Conservation (phyloP, 2,797 vertebrate genomes). For the Brotula barbata region DNA sequence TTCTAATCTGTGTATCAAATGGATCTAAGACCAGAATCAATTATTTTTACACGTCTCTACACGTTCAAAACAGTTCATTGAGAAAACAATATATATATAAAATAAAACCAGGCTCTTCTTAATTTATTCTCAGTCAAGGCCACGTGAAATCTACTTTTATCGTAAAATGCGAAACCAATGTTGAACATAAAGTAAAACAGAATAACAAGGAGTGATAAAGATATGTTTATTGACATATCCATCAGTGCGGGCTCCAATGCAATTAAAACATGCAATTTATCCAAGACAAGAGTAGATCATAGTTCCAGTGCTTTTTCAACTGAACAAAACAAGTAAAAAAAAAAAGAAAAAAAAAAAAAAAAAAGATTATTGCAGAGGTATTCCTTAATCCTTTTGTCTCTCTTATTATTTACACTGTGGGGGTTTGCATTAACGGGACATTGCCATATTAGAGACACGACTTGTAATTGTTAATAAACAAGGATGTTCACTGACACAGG, state of each 20-base stretch:
- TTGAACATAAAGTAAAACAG: conserved; percentile 10
- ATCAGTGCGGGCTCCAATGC: conserved; percentile 98
- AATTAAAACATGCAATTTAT: conserved; percentile 95
- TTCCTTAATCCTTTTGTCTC: conserved; percentile 81
- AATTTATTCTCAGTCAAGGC: too few species aligned
- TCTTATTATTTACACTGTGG: conserved; percentile 74
- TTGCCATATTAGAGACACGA: conserved; percentile 52
- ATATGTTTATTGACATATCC: conserved; percentile 99
- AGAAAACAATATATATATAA: too few species aligned
- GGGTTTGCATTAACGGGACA: conserved; percentile 67
- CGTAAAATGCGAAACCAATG: too few species aligned
- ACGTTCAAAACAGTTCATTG: too few species aligned
- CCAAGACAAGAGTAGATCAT: conserved; percentile 88
- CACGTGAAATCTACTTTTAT: too few species aligned
- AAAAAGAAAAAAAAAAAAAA: conserved; percentile 83
- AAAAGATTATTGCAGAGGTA: conserved; percentile 91
- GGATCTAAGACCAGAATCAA: too few species aligned
- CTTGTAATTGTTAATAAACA: conserved; percentile 43
- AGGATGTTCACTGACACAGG: conserved; percentile 51
- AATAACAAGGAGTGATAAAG: conserved; percentile 78
- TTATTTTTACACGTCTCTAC: too few species aligned
- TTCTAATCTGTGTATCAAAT: too few species aligned
- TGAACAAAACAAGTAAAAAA: conserved; percentile 89
- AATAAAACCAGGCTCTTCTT: too few species aligned
- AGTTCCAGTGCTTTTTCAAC: conserved; percentile 99